Conservation (phyloP, 2,888 invertebrate genomes). For the Perithous albicinctus region DNA sequence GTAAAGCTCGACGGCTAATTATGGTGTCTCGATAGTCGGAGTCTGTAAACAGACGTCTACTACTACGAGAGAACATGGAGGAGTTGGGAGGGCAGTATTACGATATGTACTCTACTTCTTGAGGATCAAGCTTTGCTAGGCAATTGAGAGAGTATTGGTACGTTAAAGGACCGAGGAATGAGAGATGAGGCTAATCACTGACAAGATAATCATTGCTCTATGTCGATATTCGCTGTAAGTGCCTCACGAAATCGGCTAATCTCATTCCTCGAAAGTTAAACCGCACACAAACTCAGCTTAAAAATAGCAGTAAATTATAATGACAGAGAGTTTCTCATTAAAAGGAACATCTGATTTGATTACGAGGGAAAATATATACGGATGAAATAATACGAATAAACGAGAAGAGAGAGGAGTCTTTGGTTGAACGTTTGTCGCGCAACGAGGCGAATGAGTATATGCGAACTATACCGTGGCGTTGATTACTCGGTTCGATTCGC, state of each 20-base stretch:
- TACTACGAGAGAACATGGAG: constrained; percentile 5
- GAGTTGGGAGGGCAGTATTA: constrained; percentile 29
- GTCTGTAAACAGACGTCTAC: constrained; percentile 51
- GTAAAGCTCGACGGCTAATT: constrained; percentile 43
- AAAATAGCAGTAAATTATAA: background rate
- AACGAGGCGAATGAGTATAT: constrained; percentile 28
- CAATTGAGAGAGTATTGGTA: background rate
- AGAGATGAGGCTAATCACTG: constrained; percentile 14
- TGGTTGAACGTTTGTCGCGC: constrained; percentile 47
- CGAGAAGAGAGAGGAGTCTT: constrained; percentile 11
- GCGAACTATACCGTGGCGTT: constrained; percentile 35
- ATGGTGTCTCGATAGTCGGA: constrained; percentile 60
- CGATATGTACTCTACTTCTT: background rate
- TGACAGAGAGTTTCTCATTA: constrained; percentile 32
- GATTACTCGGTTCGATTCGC: constrained; percentile 65
- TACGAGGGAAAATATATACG: constrained; percentile 16
- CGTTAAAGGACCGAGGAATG: background rate
- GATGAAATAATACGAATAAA: constrained; percentile 17
- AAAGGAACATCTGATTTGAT: constrained; percentile 59
- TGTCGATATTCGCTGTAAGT: background rate
- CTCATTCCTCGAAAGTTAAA: constrained; percentile 22
- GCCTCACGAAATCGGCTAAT: background rate
- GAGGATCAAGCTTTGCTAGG: background rate
- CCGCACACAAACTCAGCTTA: background rate
- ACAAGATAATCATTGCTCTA: constrained; percentile 11